A percentile compares a stretch with the other conserved stretches of the same genome.
These are phyloP conservation scores for Ashinkailepas kermadecensis DNA, from an alignment of 2,888 invertebrate species.

Conservation along the genomic window DNA sequence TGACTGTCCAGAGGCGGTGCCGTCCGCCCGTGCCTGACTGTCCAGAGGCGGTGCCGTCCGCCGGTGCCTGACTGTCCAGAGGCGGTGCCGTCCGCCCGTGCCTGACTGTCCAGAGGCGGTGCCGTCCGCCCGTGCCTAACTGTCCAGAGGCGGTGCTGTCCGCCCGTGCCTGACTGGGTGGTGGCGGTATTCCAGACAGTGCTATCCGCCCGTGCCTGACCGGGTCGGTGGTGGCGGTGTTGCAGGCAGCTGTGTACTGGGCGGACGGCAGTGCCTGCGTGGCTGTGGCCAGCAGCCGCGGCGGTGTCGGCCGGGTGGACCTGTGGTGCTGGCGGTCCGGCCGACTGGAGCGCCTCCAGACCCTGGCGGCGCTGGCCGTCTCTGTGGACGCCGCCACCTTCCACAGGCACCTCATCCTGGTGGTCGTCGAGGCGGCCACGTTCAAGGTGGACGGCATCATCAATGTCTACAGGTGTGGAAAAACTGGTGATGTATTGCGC, in stretches of 20 bases:
- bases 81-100: not conserved
- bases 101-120: not conserved
- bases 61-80: too few species aligned
- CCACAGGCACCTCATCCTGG: not conserved
- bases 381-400: not conserved
- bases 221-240: not conserved
- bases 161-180: too few species aligned
- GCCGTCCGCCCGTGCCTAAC: too few species aligned
- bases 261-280: not conserved
- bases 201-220: too few species aligned
- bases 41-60: too few species aligned
- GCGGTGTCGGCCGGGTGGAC: not conserved
- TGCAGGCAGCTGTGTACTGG: slow-evolving; percentile 14
- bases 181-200: too few species aligned
- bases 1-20: too few species aligned
- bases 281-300: not conserved
- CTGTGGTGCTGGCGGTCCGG: not conserved
- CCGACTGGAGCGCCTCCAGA: not conserved
- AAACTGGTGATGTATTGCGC: too few species aligned
- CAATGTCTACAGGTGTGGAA: not conserved
- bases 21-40: too few species aligned
- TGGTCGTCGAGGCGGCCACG: not conserved
- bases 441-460: not conserved
- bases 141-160: too few species aligned
- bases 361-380: not conserved